These are phyloP conservation scores for Lampropteryx suffumata DNA, from an alignment of 2,888 invertebrate genomes.

Conservation along the genomic window DNA sequence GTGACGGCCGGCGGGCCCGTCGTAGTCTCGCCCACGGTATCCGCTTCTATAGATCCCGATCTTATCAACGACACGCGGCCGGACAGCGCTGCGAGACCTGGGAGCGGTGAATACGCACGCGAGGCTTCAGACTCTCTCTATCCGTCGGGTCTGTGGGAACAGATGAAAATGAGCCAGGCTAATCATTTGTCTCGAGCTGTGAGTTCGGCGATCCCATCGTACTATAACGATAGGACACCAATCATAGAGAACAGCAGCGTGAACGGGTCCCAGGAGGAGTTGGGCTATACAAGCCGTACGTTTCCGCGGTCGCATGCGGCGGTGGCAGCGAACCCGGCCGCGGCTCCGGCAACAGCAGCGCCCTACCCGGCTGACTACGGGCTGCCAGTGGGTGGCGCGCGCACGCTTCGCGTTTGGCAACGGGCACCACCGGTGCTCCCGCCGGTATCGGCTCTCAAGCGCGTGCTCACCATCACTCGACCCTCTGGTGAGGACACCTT, in stretches of 20 bases:
- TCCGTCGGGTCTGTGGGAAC: constrained; percentile 91
- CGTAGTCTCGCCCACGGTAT: constrained; percentile 89
- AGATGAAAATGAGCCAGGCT: constrained; percentile 76
- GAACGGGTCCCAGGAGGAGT: constrained; percentile 83
- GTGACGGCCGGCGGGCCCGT: constrained; percentile 85
- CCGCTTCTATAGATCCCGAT: constrained; percentile 91
- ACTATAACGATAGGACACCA: constrained; percentile 89
- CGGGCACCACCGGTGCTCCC: constrained; percentile 93
- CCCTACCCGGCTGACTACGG: constrained; percentile 92
- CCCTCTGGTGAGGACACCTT: constrained; percentile 96
- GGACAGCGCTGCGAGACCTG: constrained; percentile 82
- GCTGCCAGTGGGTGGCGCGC: constrained; percentile 86
- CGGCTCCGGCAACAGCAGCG: constrained; percentile 55
- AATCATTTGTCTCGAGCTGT: constrained; percentile 83
- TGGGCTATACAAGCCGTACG: constrained; percentile 84
- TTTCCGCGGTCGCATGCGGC: constrained; percentile 81
- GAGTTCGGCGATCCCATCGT: constrained; percentile 81
- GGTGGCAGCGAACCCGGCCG: constrained; percentile 46
- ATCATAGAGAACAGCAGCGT: constrained; percentile 86
- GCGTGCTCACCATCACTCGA: constrained; percentile 91
- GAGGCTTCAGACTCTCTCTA: constrained; percentile 89
- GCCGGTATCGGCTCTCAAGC: constrained; percentile 92
- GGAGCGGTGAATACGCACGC: constrained; percentile 90
- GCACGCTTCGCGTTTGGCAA: constrained; percentile 94
- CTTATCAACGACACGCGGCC: constrained; percentile 92